phyloP scores from a whole-genome alignment of 1,140 invertebrate species.

The Conus ventricosus region DNA sequence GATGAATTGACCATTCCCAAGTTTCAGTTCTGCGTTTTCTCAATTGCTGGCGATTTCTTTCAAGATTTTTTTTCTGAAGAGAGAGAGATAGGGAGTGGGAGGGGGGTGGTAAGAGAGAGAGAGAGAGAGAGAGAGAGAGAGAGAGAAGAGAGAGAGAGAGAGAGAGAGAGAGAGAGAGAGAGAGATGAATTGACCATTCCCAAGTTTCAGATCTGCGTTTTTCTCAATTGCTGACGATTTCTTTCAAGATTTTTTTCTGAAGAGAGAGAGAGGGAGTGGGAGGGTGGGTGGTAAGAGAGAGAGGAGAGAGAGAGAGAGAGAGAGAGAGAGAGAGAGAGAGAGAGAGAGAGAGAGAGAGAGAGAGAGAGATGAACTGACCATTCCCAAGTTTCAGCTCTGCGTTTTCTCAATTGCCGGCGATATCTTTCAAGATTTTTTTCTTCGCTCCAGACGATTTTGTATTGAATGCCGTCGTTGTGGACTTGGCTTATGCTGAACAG shows the following conservation, averaged over 20 bases:
- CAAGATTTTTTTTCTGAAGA: background rate
- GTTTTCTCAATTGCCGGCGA: no score
- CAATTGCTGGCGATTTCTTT: no score
- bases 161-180: no score
- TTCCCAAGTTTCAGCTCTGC: background rate
- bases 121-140: no score
- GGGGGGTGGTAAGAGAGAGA: no score
- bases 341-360: slow-evolving; percentile 12
- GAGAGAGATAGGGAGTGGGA: background rate
- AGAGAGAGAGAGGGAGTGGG: background rate
- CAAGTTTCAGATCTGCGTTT: no score
- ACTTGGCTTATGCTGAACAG: no score
- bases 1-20: no score
- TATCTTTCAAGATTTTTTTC: no score
- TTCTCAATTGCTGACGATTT: no score
- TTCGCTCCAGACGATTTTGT: background rate
- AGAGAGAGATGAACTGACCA: background rate
- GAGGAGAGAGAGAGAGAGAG: slow-evolving; percentile 7
- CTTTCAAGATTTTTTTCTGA: background rate
- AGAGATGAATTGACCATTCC: background rate
- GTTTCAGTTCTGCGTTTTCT: no score
- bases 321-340: background rate
- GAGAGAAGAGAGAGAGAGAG: no score
- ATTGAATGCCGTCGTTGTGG: background rate
- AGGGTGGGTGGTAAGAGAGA: background rate